A percentile compares a stretch with the other conserved stretches of the same genome.
These are phyloP conservation scores for Sesia bembeciformis DNA, from an alignment of 2,888 invertebrate species.

Conservation along the genomic window DNA sequence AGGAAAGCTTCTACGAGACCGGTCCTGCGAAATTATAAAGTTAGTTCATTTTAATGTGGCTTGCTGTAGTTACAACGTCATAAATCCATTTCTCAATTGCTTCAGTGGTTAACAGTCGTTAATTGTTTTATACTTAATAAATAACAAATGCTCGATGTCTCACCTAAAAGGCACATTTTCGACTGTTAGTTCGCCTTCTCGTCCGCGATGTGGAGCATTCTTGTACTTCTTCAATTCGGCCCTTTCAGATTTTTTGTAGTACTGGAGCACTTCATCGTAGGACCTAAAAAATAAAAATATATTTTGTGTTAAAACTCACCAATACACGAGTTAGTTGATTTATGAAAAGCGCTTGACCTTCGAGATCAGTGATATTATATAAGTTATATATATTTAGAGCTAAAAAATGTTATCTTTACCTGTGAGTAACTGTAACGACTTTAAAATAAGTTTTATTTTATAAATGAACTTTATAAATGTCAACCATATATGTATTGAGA, in stretches of 20 bases:
- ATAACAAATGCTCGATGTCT: slow-evolving; percentile 9
- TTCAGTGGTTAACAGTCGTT: background rate
- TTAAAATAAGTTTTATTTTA: too few relatives aligned
- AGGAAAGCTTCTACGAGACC: slow-evolving; percentile 72
- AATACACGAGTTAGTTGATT: background rate
- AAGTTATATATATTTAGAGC: background rate
- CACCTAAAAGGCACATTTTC: slow-evolving; percentile 76
- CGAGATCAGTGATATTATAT: background rate
- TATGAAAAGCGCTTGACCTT: background rate
- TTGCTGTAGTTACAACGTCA: background rate
- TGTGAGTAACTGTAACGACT: background rate
- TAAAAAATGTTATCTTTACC: background rate
- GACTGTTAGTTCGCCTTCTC: slow-evolving; percentile 76
- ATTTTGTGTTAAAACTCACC: background rate
- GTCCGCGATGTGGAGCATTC: slow-evolving; percentile 71
- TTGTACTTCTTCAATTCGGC: slow-evolving; percentile 60
- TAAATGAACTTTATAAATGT: too few relatives aligned
- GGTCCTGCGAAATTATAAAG: slow-evolving; percentile 37
- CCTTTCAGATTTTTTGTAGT: slow-evolving; percentile 77
- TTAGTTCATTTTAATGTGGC: background rate
- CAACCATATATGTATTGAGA: too few relatives aligned
- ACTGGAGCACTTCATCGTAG: slow-evolving; percentile 73
- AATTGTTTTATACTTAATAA: too few relatives aligned
- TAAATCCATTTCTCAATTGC: slow-evolving; percentile 1
- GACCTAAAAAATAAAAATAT: slow-evolving; percentile 63